phyloP scores from a whole-genome alignment of 2,797 vertebrate genomes.

The Labeo calbasu region DNA sequence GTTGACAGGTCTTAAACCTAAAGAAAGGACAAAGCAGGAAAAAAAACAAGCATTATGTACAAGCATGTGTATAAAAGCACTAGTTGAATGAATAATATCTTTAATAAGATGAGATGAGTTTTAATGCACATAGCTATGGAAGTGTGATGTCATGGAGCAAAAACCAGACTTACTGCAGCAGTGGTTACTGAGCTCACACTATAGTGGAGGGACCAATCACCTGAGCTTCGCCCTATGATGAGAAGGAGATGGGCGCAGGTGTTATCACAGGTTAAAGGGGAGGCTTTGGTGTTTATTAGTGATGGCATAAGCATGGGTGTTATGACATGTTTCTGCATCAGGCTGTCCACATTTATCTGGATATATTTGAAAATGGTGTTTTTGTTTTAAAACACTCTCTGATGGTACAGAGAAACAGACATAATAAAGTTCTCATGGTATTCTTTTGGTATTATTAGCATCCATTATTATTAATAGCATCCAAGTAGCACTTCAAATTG shows the following conservation, averaged over 20 bases:
- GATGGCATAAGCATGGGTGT: constrained; percentile 31
- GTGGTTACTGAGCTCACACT: constrained; percentile 74
- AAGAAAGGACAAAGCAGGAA: constrained; percentile 10
- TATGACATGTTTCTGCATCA: constrained; percentile 1
- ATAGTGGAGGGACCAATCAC: constrained; percentile 79
- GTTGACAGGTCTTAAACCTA: constrained; percentile 63
- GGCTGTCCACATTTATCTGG: background rate
- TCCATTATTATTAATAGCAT: no score
- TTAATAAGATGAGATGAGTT: constrained; percentile 29
- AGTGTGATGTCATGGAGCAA: constrained; percentile 37
- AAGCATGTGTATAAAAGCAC: background rate
- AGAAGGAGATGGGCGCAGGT: constrained; percentile 68
- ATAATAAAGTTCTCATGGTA: background rate
- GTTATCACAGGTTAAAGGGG: constrained; percentile 47
- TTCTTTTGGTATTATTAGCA: background rate
- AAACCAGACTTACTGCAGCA: constrained; percentile 72
- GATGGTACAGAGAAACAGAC: background rate
- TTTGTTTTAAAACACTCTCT: background rate
- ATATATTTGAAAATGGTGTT: background rate
- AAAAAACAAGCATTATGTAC: constrained; percentile 10
- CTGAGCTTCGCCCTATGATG: constrained; percentile 77
- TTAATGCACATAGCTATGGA: constrained; percentile 23
- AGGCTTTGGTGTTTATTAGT: constrained; percentile 21
- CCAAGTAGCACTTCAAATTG: no score
- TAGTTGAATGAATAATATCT: background rate